phyloP scores from a whole-genome alignment of 1,140 invertebrate species.

The Spodoptera litura region DNA sequence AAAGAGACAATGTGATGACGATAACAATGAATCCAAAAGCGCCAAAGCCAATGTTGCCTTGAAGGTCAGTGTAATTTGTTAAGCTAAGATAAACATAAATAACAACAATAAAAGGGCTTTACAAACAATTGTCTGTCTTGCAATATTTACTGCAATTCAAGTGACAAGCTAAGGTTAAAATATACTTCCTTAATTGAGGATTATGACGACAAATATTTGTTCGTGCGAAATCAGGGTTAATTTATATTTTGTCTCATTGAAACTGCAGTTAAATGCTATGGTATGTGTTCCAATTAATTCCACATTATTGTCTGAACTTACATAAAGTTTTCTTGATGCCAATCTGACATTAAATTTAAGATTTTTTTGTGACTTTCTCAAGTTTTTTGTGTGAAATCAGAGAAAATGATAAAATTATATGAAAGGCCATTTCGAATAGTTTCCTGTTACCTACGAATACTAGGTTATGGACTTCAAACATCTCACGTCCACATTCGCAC shows the following conservation, averaged over 20 bases:
- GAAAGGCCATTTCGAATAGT: slow-evolving; percentile 21
- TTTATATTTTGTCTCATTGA: slow-evolving; percentile 27
- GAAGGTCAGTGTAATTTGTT: slow-evolving; percentile 10
- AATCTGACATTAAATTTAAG: slow-evolving; percentile 6
- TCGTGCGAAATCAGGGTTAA: slow-evolving; percentile 8
- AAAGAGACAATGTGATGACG: too few relatives aligned
- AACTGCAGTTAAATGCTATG: slow-evolving; percentile 17
- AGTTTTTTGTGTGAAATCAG: slow-evolving; percentile 22
- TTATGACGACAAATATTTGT: slow-evolving; percentile 29
- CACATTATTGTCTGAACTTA: slow-evolving; percentile 11
- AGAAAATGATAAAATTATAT: slow-evolving; percentile 29
- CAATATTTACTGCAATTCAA: slow-evolving; percentile 20
- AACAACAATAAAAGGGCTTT: slow-evolving; percentile 23
- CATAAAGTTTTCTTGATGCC: slow-evolving; percentile 1
- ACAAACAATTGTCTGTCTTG: neutral
- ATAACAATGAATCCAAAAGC: neutral
- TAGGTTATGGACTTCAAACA: slow-evolving; percentile 51
- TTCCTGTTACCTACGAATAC: slow-evolving; percentile 40
- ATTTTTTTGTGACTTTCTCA: slow-evolving; percentile 20
- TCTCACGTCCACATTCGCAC: slow-evolving; percentile 55
- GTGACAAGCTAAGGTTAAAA: slow-evolving; percentile 37
- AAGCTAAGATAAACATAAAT: slow-evolving; percentile 19
- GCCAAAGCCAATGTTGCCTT: neutral
- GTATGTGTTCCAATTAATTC: neutral
- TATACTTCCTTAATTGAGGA: slow-evolving; percentile 32